A percentile compares a stretch with the other conserved stretches of the same genome.
These are phyloP conservation scores for Conus betulinus DNA, from an alignment of 1,140 invertebrate genomes.

Conservation along the genomic window DNA sequence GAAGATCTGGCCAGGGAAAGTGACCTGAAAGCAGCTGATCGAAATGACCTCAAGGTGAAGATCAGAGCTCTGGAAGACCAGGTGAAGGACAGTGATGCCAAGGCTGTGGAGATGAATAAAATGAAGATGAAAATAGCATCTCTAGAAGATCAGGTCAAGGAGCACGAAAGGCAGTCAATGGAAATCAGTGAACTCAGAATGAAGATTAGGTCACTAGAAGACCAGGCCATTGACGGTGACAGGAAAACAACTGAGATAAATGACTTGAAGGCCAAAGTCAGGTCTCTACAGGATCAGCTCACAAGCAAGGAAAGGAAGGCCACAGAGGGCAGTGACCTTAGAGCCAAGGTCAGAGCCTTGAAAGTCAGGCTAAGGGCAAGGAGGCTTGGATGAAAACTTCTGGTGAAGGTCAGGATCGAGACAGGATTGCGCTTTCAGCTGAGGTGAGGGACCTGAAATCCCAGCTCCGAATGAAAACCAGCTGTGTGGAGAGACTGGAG, in stretches of 20 bases:
- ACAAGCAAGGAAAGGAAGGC: slow-evolving; percentile 78
- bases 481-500: slow-evolving; percentile 37
- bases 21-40: slow-evolving; percentile 17
- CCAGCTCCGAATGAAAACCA: slow-evolving; percentile 42
- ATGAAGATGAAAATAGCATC: slow-evolving; percentile 24
- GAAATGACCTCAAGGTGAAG: slow-evolving; percentile 19
- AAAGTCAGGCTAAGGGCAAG: slow-evolving; percentile 15
- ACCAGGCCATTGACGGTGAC: slow-evolving; percentile 37
- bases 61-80: slow-evolving; percentile 72
- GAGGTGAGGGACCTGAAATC: slow-evolving; percentile 69
- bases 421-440: slow-evolving; percentile 81
- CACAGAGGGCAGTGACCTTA: slow-evolving; percentile 68
- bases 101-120: slow-evolving; percentile 73
- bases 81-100: slow-evolving; percentile 76
- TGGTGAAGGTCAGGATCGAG: slow-evolving; percentile 76
- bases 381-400: slow-evolving; percentile 43
- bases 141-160: not conserved
- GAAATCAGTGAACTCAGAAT: slow-evolving; percentile 45
- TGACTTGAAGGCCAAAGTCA: slow-evolving; percentile 1
- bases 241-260: slow-evolving; percentile 36
- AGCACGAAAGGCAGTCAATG: no score
- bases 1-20: not conserved
- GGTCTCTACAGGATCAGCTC: slow-evolving; percentile 75
- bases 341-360: slow-evolving; percentile 9
- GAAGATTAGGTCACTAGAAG: slow-evolving; percentile 45